Conservation (phyloP, 2,888 invertebrate genomes). For the Drosophila subsilvestris region DNA sequence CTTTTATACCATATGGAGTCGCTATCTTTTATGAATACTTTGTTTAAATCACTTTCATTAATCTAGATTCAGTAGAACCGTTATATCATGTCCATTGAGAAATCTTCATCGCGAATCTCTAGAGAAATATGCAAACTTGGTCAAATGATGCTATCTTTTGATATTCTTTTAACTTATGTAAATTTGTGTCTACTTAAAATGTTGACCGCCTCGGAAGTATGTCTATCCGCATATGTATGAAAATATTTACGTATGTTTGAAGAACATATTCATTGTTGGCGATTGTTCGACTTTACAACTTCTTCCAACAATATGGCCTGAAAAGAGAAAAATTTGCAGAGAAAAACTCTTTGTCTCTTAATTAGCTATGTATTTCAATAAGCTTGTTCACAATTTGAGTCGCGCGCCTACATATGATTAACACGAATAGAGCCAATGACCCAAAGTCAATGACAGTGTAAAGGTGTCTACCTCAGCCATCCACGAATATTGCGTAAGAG, state of each 20-base stretch:
- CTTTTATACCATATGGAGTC: constrained; percentile 58
- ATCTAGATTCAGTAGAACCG: constrained; percentile 47
- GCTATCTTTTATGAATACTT: constrained; percentile 34
- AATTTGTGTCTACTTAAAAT: constrained; percentile 25
- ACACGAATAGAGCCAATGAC: constrained; percentile 25
- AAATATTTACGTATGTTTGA: constrained; percentile 6
- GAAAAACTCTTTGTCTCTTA: constrained; percentile 37
- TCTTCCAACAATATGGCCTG: constrained; percentile 1
- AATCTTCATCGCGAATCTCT: constrained; percentile 37
- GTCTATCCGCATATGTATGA: constrained; percentile 10
- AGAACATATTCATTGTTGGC: constrained; percentile 24
- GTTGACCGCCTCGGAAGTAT: constrained; percentile 26
- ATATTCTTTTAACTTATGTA: constrained; percentile 24
- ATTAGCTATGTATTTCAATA: constrained; percentile 41
- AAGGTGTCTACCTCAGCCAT: constrained; percentile 20
- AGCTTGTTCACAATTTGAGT: constrained; percentile 33
- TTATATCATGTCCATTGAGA: constrained; percentile 49
- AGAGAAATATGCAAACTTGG: constrained; percentile 27
- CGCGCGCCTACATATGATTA: constrained; percentile 43
- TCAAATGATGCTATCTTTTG: constrained; percentile 6
- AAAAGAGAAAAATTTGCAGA: constrained; percentile 20
- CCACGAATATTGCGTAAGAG: constrained; percentile 18
- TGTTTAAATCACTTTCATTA: constrained; percentile 53
- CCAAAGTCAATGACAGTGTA: constrained; percentile 43
- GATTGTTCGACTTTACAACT: constrained; percentile 19